Evolutionary conservation across 1,140 invertebrate species (phyloP), one percentile per base, ranked within the genome.

Genomic region (Zaprionus africanus): DNA sequence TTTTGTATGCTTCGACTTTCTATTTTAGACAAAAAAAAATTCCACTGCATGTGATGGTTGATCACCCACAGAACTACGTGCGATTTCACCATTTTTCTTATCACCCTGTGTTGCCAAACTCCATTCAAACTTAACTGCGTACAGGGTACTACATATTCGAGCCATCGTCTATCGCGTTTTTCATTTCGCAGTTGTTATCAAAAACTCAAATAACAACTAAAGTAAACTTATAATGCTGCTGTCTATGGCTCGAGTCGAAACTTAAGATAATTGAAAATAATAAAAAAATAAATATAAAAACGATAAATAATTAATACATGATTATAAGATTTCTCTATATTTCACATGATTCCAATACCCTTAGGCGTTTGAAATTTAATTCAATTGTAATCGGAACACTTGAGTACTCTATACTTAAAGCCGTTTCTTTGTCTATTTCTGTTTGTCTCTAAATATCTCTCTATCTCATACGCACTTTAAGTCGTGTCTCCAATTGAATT

Each of bases 21-120:
- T 13, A 54, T 17, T 53, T 54, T 24, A 4, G 19, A 12, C 15
- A 22, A 38, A 68, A 61, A 61, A 53, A 60, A 38, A n/a, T n/a
- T 19, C 1, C 6, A 17, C 5, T 58, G 13, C 31, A 7, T 53
- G 9, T 22, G 13, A 28, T 24, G 9, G 9, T 36, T 7, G 19
- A 9, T 53, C 49, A 24, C 57, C 15, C 26, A 19, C 46, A 51
- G 19, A 46, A 51, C 46, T 51, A 22, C 11, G 17, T 12, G 46
- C 22, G 11, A 49, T 57, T n/a, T 31, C 11, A 51, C 19, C 31
- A 38, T 24, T 38, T 15, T 24, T 11, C 15, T 46, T 53, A 49
- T 53, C 13, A 31, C 46, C 61, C 61, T 53, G 46, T 28, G 22
- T 15, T 62, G 46, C 19, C 46, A 36, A 53, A 31, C 31, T 36